phyloP scores from a whole-genome alignment of 2,888 invertebrate genomes.

The Silvanus unidentatus region DNA sequence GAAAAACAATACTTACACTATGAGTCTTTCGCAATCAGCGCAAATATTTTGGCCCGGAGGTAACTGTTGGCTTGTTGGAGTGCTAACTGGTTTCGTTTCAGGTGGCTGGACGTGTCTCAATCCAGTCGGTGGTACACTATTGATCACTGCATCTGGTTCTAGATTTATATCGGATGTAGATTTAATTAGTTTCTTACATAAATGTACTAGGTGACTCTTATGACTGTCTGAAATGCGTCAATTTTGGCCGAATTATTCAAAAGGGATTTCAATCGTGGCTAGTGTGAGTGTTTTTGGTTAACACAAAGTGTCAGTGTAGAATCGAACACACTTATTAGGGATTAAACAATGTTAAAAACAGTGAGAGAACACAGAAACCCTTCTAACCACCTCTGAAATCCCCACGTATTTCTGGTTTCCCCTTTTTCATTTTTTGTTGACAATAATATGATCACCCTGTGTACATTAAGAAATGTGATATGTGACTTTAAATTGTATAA shows the following conservation, averaged over 20 bases:
- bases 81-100: constrained; percentile 50
- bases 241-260: not conserved
- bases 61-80: constrained; percentile 65
- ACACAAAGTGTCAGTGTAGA: too few species aligned
- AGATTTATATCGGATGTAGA: constrained; percentile 7
- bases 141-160: constrained; percentile 48
- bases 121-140: constrained; percentile 49
- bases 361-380: too few species aligned
- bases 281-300: too few species aligned
- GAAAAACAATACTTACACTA: constrained; percentile 75
- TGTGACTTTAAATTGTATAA: too few species aligned
- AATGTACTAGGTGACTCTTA: too few species aligned
- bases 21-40: constrained; percentile 93
- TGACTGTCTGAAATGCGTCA: not conserved
- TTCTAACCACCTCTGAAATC: too few species aligned
- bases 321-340: too few species aligned
- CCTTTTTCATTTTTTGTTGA: too few species aligned
- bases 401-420: too few species aligned
- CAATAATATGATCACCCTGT: too few species aligned
- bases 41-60: constrained; percentile 90
- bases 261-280: too few species aligned
- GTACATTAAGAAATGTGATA: too few species aligned
- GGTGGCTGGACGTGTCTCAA: constrained; percentile 73
- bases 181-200: constrained; percentile 1
- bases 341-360: constrained; percentile 1